Evolutionary conservation across 2,888 invertebrate species (phyloP).

Genomic region (Suillia variegata): DNA sequence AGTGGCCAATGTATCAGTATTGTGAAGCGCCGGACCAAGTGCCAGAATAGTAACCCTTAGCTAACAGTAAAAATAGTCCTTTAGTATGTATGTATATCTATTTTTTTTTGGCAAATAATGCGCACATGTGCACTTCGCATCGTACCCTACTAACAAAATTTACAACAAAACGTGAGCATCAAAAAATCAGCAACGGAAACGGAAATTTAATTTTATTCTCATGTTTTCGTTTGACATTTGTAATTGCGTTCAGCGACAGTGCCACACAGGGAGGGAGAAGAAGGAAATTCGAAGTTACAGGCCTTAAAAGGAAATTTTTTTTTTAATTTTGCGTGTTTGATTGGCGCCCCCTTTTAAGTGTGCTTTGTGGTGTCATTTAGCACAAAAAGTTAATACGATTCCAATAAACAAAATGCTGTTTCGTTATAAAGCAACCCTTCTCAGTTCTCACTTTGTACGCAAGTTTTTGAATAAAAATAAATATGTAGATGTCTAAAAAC

Average conservation of each 20-base stretch:
- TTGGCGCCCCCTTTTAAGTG: constrained; percentile 29
- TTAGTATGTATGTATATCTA: no score
- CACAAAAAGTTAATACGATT: constrained; percentile 23
- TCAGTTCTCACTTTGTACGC: no score
- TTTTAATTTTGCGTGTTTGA: neutral
- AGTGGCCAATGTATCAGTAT: no score
- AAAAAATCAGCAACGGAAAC: constrained; percentile 36
- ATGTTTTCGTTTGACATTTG: constrained; percentile 42
- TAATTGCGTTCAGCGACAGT: constrained; percentile 24
- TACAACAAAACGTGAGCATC: no score
- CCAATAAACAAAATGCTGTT: neutral
- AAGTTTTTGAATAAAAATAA: no score
- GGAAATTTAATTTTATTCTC: constrained; percentile 53
- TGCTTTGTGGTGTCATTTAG: constrained; percentile 50
- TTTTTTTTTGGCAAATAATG: no score
- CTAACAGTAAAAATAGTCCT: no score
- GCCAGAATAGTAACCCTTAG: no score
- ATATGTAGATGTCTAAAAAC: no score
- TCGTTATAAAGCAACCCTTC: constrained; percentile 10
- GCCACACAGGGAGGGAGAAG: neutral
- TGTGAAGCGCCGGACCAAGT: no score
- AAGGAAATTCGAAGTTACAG: neutral
- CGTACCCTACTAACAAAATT: no score
- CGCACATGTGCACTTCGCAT: no score
- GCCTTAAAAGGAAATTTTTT: neutral